Evolutionary conservation across 2,113 vertebrate genomes (phyloP), one percentile per base, ranked within the genome.

Genomic region (Pimephales promelas): DNA sequence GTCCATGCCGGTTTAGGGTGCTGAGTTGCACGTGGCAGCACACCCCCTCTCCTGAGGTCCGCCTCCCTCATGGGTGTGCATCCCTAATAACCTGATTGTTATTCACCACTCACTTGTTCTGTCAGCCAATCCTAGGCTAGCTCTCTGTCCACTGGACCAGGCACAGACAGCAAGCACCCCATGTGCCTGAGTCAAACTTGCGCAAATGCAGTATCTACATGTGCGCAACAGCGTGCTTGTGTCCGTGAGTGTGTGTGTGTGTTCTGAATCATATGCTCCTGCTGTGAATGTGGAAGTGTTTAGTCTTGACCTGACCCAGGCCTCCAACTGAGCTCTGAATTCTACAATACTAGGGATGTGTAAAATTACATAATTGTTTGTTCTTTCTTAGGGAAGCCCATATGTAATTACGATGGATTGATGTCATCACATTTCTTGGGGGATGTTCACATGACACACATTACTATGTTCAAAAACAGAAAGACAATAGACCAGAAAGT

Each of bases 81-180:
- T 87, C 78, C 84, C 47, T 80, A 73, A 91, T 92, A 90, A 87
- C 85, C 83, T 59, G 18, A 73, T 91, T 91, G 75, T 73, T 82
- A 85, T 88, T 91, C 79, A 86, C 83, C 83, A 47, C 73, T 24
- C 45, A 56, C 47, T 14, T 26, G 74, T 71, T 11, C 3, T 14
- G 18, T 71, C 83, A 71, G 61, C 87, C 90, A 90, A 89, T 90
- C 81, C 59, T 34, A 40, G 28, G 10, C 28, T 62, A n/a, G 75
- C 28, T 70, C 75, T 85, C 62, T 78, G 78, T 72, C 57, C 73
- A 61, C 1, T 2, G 79, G 79, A 52, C 83, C 87, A 89, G 83
- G 91, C 72, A 10, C 9, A 6, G 31, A 22, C 75, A 79, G 68
- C 86, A 78, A 78, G 64, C 82, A 61, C 13, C 83, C 47, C 34